These are phyloP conservation scores for Solenopsis invicta DNA, from an alignment of 1,140 invertebrate genomes.

Conservation along the genomic window DNA sequence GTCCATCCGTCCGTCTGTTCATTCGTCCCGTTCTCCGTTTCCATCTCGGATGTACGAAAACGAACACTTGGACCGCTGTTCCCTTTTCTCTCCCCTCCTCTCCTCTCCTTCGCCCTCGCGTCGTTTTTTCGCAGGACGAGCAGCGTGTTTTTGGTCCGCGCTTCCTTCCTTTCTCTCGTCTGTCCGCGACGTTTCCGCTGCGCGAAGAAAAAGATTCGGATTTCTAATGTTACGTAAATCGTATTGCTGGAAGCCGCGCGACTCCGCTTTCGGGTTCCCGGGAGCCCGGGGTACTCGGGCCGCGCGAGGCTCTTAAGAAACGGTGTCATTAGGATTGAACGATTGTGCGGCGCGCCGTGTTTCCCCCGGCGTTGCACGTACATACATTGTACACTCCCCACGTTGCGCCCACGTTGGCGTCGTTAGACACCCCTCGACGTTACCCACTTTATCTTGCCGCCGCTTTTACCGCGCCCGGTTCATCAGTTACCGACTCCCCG, in stretches of 20 bases:
- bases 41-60: conserved; percentile 43
- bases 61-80: conserved; percentile 32
- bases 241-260: background rate
- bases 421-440: conserved; percentile 37
- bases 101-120: background rate
- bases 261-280: background rate
- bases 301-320: conserved; percentile 3
- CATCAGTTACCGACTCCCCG: conserved; percentile 50
- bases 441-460: conserved; percentile 42
- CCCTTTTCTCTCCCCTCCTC: conserved; percentile 5
- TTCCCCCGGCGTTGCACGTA: conserved; percentile 2
- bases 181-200: conserved; percentile 58
- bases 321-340: conserved; percentile 40
- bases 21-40: background rate
- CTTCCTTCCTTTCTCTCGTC: conserved; percentile 61
- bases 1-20: background rate
- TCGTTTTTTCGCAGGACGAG: conserved; percentile 26
- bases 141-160: background rate
- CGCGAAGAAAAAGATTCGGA: conserved; percentile 21
- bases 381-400: background rate
- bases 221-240: conserved; percentile 40
- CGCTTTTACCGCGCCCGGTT: conserved; percentile 36
- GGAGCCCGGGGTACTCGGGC: background rate
- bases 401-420: conserved; percentile 3
- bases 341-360: conserved; percentile 28